Conservation (phyloP, 2,888 invertebrate genomes). For the Sycophila texana region DNA sequence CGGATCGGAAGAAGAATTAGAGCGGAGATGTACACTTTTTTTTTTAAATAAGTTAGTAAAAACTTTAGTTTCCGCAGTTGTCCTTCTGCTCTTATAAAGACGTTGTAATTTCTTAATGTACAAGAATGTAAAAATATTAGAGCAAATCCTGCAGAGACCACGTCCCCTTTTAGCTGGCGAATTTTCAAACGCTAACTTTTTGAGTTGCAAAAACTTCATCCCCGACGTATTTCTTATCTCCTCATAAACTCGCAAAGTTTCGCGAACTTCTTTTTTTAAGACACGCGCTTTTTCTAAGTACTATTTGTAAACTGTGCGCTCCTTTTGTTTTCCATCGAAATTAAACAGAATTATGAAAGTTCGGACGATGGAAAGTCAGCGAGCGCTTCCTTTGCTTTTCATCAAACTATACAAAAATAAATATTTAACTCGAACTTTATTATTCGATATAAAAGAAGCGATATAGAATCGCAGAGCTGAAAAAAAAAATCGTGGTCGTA, state of each 20-base stretch:
- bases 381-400: too few relatives aligned
- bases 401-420: too few relatives aligned
- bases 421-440: too few relatives aligned
- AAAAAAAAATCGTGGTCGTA: background rate
- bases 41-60: background rate
- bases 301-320: background rate
- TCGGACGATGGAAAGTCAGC: too few relatives aligned
- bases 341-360: background rate
- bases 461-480: too few relatives aligned
- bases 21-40: background rate
- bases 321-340: background rate
- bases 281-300: background rate
- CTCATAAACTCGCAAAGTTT: constrained; percentile 9
- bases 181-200: constrained; percentile 34
- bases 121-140: constrained; percentile 13
- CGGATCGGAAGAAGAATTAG: background rate
- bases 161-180: background rate
- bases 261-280: background rate
- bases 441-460: too few relatives aligned
- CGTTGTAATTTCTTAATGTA: constrained; percentile 43
- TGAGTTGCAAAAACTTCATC: constrained; percentile 1
- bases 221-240: constrained; percentile 15
- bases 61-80: constrained; percentile 18
- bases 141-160: background rate
- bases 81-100: constrained; percentile 3